phyloP scores from a whole-genome alignment of 2,113 vertebrate species.

The Lontra canadensis region DNA sequence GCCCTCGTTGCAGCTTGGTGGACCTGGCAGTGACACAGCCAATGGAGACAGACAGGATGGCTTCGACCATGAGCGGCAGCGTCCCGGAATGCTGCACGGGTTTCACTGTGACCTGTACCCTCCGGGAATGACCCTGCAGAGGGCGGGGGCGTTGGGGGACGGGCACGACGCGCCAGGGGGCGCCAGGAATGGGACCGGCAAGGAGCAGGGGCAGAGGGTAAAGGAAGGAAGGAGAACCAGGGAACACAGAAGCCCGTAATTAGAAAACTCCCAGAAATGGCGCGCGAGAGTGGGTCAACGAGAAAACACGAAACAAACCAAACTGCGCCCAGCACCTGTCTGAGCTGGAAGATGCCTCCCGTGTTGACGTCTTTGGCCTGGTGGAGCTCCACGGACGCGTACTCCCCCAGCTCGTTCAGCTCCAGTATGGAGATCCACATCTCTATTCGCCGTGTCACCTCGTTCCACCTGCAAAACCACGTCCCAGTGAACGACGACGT shows the following conservation, averaged over 20 bases:
- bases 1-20: constrained; percentile 93
- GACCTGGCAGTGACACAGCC: constrained; percentile 95
- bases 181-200: neutral
- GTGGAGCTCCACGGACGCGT: constrained; percentile 93
- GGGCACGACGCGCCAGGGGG: neutral
- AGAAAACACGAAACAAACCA: neutral
- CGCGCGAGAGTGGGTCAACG: neutral
- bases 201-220: neutral
- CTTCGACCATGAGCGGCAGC: constrained; percentile 95
- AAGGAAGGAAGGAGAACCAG: neutral
- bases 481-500: neutral
- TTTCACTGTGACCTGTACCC: constrained; percentile 94
- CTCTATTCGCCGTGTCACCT: constrained; percentile 96
- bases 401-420: constrained; percentile 96
- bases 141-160: neutral
- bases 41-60: constrained; percentile 92
- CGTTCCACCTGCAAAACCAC: constrained; percentile 91
- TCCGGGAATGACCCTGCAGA: constrained; percentile 95
- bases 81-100: constrained; percentile 96
- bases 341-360: constrained; percentile 95
- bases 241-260: neutral
- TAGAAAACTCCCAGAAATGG: neutral
- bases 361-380: constrained; percentile 96
- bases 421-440: constrained; percentile 96
- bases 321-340: constrained; percentile 87